Evolutionary conservation across 2,113 vertebrate genomes (phyloP), one percentile per base, ranked within the genome.

Genomic region (Eonycteris spelaea): DNA sequence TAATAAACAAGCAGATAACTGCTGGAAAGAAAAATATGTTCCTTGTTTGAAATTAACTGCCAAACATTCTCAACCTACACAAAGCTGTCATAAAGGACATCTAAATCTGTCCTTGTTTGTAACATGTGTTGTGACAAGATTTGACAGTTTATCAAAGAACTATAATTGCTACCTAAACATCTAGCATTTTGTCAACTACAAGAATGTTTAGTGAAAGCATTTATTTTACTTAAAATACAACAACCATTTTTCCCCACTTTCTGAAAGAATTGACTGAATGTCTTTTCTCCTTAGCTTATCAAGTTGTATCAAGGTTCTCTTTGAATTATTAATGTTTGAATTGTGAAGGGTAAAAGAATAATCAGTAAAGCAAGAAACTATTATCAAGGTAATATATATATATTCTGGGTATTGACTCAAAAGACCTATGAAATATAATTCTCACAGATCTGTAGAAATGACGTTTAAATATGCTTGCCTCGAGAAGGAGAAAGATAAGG

Each of bases 101-200:
- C 98, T 98, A 99, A 99, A 99, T 99, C 98, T 98, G 98, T 99
- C 98, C 98, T 98, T 98, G 98, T 98, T 98, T 99, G 97, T 98
- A 98, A 98, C 97, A 97, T 98, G 98, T 99, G 98, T 98, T 99
- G 97, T 99, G 98, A 99, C 98, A 98, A 98, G 98, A 98, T 98
- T 98, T 98, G 98, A 99, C 98, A 98, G 98, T 98, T 98, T 98
- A 98, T 98, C 98, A 98, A 98, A 98, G 98, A 98, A 98, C 98
- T 98, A 98, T 99, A 99, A 99, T 98, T 99, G 98, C 98, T 97
- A 98, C 98, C 98, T 98, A 99, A 99, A 99, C 98, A 99, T 98
- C 97, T 96, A 98, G 98, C 98, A 98, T 99, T 99, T 99, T 99
- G 98, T 99, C 98, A 99, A 98, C 98, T 98, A 97, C 86, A 86